Evolutionary conservation across 2,888 invertebrate species (phyloP), one percentile per base, ranked within the genome.

Genomic region (Acanthosoma haemorrhoidale): DNA sequence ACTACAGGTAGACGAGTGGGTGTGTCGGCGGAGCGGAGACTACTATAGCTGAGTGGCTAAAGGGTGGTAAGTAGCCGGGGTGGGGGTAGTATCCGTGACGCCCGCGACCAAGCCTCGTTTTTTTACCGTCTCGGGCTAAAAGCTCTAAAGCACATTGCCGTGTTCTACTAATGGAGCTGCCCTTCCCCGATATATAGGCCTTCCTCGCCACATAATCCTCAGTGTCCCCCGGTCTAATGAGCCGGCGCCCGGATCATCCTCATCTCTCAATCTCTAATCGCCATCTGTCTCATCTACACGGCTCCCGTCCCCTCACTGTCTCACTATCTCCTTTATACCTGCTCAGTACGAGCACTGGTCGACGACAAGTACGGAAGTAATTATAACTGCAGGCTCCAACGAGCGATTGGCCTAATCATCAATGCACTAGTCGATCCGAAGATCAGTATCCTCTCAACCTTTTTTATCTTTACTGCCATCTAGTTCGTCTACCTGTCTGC

Each of bases 131-230:
- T 70, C 68, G 66, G 59, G 73, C 70, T 73, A 73, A 72, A 71
- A 74, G 73, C 68, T 70, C 73, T 71, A 72, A 72, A 74, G 73
- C 72, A 74, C 72, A 72, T 71, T 69, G 72, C 72, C 71, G 70
- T 74, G 72, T 72, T 72, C 72, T 69, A 68, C 69, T 72, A 74
- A 72, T 72, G 72, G 73, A 71, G 69, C 61, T 68, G 70, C 71
- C 72, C 72, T 58, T 68, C 71, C 68, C 59, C 60, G 64, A 64
- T 64, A 64, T 64, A 64, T 64, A 64, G 41, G 13, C 59, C 15
- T 36, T 21, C 16, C 11, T 9, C 29, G 9, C 36, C 25, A 66
- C 61, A 29, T n/a, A n/a, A 43, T n/a, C 36, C 21, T 11, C 51
- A 8, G 25, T 21, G 15, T n/a, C 25, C 32, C 32, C 59, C 13